A percentile compares a stretch with the other conserved stretches of the same genome.
These are phyloP conservation scores for Megaleporinus macrocephalus DNA, from an alignment of 2,113 vertebrate species.

Conservation along the genomic window DNA sequence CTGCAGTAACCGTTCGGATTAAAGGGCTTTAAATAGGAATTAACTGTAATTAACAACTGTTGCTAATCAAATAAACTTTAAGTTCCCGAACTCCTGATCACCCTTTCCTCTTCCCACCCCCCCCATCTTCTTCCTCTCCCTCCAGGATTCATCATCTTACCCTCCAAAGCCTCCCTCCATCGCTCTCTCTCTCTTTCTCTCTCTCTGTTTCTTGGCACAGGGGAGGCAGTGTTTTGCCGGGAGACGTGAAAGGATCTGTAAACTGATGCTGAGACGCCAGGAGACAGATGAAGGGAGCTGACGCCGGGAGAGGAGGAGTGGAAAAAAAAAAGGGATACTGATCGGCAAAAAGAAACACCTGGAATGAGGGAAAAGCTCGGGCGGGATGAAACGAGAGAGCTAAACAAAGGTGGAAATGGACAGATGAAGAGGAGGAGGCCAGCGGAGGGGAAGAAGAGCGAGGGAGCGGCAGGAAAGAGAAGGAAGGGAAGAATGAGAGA, in stretches of 20 bases:
- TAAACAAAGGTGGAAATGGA: slow-evolving; percentile 14
- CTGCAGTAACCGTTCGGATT: not conserved
- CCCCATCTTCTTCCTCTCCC: not conserved
- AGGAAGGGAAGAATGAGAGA: not conserved
- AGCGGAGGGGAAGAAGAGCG: not conserved
- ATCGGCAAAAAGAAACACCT: not conserved
- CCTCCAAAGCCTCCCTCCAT: not conserved
- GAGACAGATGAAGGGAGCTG: not conserved
- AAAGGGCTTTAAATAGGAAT: not conserved
- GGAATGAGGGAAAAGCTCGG: slow-evolving; percentile 20
- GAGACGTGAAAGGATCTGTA: slow-evolving; percentile 8
- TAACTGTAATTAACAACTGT: not conserved
- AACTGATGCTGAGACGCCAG: not conserved
- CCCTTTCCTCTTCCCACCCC: not conserved
- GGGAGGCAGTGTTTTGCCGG: not conserved
- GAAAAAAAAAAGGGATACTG: not conserved
- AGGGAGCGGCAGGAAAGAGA: not conserved
- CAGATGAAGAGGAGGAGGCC: slow-evolving; percentile 26
- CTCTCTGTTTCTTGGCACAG: not conserved
- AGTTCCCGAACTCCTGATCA: not conserved
- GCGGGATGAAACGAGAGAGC: slow-evolving; percentile 1
- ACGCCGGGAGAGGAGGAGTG: not conserved
- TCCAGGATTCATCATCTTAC: not conserved
- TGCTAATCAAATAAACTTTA: no score
- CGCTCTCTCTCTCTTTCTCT: not conserved